Percentiles rank a stretch among this genome's conserved stretches.
phyloP scores from a whole-genome alignment of 2,888 invertebrate genomes.

The Sarcophaga carnaria region DNA sequence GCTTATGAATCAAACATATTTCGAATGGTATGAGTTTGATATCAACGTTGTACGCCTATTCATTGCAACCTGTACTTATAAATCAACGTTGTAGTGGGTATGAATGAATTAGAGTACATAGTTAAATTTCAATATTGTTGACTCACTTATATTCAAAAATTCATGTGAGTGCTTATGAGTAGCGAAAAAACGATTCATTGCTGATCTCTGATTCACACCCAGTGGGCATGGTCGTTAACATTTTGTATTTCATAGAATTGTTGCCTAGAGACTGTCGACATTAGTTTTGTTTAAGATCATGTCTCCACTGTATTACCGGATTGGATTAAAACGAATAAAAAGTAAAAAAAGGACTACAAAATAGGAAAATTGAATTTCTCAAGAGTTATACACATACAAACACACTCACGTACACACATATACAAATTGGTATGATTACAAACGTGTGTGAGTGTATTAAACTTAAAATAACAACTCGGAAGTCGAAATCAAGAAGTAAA shows the following conservation, averaged over 20 bases:
- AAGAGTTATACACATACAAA: conserved; percentile 48
- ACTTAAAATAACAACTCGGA: background rate
- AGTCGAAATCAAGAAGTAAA: conserved; percentile 21
- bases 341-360: conserved; percentile 36
- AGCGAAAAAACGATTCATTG: no score
- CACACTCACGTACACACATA: background rate
- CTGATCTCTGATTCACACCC: no score
- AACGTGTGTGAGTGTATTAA: background rate
- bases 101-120: no score
- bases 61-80: no score
- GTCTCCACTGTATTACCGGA: conserved; percentile 1
- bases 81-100: no score
- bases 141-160: no score
- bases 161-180: no score
- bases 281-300: background rate
- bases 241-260: background rate
- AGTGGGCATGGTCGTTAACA: background rate
- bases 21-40: no score
- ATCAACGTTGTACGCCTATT: no score
- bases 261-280: background rate
- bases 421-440: background rate
- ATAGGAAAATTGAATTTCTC: conserved; percentile 68
- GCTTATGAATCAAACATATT: no score
- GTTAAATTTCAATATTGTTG: no score
- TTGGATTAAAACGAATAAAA: conserved; percentile 17